Evolutionary conservation across 2,113 vertebrate genomes (phyloP).

Genomic region (Mobula hypostoma): DNA sequence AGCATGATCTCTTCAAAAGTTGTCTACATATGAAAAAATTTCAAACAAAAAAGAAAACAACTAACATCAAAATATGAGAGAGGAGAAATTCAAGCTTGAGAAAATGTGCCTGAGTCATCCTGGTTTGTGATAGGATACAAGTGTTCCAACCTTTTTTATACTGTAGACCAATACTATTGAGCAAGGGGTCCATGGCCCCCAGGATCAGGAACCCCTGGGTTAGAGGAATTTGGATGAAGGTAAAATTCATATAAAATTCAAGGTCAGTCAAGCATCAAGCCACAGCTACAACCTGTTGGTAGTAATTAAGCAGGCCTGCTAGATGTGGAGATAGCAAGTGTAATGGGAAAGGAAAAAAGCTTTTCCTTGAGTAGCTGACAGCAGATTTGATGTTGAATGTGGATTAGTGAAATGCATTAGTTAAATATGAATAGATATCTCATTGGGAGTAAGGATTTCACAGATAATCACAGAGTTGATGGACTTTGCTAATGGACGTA

Average conservation of each 20-base stretch:
- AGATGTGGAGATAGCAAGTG: not conserved
- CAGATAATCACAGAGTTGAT: not conserved
- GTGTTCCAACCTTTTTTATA: no score
- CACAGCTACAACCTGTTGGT: not conserved
- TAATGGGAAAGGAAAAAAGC: not conserved
- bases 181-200: no score
- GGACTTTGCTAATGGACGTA: not conserved
- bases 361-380: not conserved
- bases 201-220: not conserved
- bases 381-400: not conserved
- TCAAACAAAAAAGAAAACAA: not conserved
- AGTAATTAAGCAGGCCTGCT: not conserved
- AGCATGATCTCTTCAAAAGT: no score
- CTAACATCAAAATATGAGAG: not conserved
- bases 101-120: not conserved
- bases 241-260: not conserved
- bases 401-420: slow-evolving; percentile 9
- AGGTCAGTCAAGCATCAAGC: not conserved
- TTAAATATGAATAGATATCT: slow-evolving; percentile 30
- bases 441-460: not conserved
- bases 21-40: not conserved
- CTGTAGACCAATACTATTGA: no score
- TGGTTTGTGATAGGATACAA: not conserved
- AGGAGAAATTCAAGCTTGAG: not conserved
- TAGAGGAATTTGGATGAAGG: not conserved